Evolutionary conservation across 1,140 invertebrate species (phyloP), one percentile per base, ranked within the genome.

Genomic region (Philaenus spumarius): DNA sequence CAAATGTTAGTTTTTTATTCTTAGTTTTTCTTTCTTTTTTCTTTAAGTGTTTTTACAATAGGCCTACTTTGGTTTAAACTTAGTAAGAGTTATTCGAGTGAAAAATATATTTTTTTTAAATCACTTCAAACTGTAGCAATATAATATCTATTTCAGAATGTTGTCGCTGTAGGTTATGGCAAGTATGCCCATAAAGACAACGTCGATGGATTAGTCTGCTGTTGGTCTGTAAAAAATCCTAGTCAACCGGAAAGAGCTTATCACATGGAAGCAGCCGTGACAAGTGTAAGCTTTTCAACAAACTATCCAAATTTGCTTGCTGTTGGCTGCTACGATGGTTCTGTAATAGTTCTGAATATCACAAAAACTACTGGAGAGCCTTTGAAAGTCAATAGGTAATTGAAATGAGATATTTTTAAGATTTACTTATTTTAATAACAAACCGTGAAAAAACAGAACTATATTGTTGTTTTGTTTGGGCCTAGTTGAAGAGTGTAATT

Each of bases 201-300:
- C 9, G 34, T 34, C 9, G 35, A 58, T 59, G 79, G 80, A 7
- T 67, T 78, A 37, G 69, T 81, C 15, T 72, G 78, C 53, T 73
- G 78, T 53, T 81, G 73, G 71, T 72, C 75, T 6, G 59, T 81
- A 15, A 81, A 81, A 67, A 81, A 80, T 61, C 79, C 79, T 0
- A 74, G 74, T 7, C 75, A 74, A 61, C 79, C 80, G 0, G 80
- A 82, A 62, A 70, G 70, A 59, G 65, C 73, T 22, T 79, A 71
- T 62, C 63, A 69, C 17, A 74, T 76, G 17, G 71, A 76, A 22
- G 72, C 68, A 54, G 74, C 78, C 7, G 77, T 81, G 1, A 75
- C 77, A 64, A 73, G 72, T 53, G 63, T 81, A 3, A 74, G 78
- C 58, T 75, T 80, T 55, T 77, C 80, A 60, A 58, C 43, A 19